A percentile compares a stretch with the other conserved stretches of the same genome.
These are phyloP conservation scores for Cryptosula pallasiana DNA, from an alignment of 2,888 invertebrate genomes.

Conservation along the genomic window DNA sequence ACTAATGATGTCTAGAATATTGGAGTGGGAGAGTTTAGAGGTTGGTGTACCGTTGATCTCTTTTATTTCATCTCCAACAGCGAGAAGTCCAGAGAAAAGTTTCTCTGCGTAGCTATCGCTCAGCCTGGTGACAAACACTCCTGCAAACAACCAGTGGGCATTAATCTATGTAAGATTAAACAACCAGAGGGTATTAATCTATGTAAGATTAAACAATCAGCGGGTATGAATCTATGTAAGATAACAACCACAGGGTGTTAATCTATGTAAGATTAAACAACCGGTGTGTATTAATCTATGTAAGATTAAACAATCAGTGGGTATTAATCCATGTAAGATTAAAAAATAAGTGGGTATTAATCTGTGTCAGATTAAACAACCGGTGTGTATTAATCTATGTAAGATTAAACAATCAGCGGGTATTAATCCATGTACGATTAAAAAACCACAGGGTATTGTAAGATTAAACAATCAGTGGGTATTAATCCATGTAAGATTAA, in stretches of 20 bases:
- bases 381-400: background rate
- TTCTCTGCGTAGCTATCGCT: slow-evolving; percentile 39
- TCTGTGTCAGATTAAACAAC: no score
- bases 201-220: no score
- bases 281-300: slow-evolving; percentile 1
- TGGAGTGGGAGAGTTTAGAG: slow-evolving; percentile 40
- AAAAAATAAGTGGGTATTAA: no score
- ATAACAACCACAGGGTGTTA: no score
- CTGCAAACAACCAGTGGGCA: slow-evolving; percentile 32
- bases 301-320: no score
- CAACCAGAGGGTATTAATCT: no score
- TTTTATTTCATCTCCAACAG: slow-evolving; percentile 49
- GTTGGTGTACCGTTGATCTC: slow-evolving; percentile 43
- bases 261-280: no score
- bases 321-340: no score
- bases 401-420: no score
- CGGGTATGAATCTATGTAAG: no score
- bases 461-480: slow-evolving; percentile 25
- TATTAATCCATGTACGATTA: no score
- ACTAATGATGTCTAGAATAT: slow-evolving; percentile 44
- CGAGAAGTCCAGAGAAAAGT: slow-evolving; percentile 44
- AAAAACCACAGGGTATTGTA: no score
- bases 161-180: slow-evolving; percentile 15
- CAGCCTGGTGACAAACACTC: slow-evolving; percentile 47
- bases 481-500: slow-evolving; percentile 19